Evolutionary conservation across 2,797 vertebrate species (phyloP), one percentile per base, ranked within the genome.

Genomic region (Cryptoprocta ferox): DNA sequence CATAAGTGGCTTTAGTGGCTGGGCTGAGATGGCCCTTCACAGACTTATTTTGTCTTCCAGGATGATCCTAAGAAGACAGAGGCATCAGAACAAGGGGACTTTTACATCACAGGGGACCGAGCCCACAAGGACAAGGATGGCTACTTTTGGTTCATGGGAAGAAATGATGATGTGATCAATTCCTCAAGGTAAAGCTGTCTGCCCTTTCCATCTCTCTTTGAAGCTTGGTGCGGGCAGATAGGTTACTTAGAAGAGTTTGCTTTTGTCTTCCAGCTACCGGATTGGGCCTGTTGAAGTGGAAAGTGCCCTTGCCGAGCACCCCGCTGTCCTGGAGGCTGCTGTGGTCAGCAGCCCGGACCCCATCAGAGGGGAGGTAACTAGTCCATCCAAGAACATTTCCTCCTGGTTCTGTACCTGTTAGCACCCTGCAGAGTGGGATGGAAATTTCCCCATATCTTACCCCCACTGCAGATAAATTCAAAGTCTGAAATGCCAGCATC

Each of bases 261-360:
- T 96, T 89, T 90, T 89, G 28, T 96, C 66, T 78, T 93, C 35
- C 91, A 99, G 99, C 68, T 99, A 99, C 91, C 99, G 99, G 59
- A 99, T 99, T 0, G 99, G 99, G 13, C 99, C 99, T 0, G 99
- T 99, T 86, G 99, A 99, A 95, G 98, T 99, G 15, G 99, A 99
- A 97, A 99, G 98, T 15, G 99, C 98, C 30, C 97, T 99, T 84
- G 98, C 99, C 2, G 99, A 99, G 70, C 99, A 99, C 89, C 98
- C 98, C 6, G 99, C 99, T 18, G 99, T 99, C 63, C 98, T 98
- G 18, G 99, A 99, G 98, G 98, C 99, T 6, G 99, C 99, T 48
- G 99, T 98, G 45, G 98, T 99, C 95, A 99, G 99, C 98, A 99
- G 99, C 94, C 99, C 99, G 4, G 99, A 99, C 93, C 98, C 99